A percentile compares a stretch with the other conserved stretches of the same genome.
Evolutionary conservation across 2,797 vertebrate species (phyloP).

Genomic region (Echeneis naucrates): DNA sequence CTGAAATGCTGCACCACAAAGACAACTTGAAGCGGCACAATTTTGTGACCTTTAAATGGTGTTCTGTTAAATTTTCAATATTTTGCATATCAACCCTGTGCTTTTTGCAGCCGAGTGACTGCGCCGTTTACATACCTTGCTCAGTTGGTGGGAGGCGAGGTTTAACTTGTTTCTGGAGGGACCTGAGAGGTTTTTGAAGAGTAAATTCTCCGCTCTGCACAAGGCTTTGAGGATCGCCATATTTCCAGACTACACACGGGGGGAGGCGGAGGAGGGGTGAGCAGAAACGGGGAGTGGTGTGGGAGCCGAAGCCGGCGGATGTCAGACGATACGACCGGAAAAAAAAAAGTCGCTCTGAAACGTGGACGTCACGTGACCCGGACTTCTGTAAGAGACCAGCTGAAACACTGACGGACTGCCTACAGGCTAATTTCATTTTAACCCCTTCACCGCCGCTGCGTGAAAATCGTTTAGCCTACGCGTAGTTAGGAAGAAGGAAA

Average conservation of each 20-base stretch:
- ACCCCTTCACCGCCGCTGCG: conserved; percentile 49
- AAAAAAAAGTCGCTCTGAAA: background rate
- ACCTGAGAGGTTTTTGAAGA: conserved; percentile 68
- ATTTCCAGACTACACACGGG: conserved; percentile 48
- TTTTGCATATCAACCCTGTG: background rate
- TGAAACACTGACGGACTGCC: conserved; percentile 43
- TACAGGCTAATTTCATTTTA: conserved; percentile 69
- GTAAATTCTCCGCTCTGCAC: conserved; percentile 73
- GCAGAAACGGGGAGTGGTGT: conserved; percentile 28
- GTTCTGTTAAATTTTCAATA: too few relatives aligned
- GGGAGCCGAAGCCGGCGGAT: background rate
- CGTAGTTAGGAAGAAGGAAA: too few relatives aligned
- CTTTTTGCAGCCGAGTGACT: background rate
- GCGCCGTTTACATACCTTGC: conserved; percentile 73
- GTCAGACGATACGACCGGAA: conserved; percentile 6
- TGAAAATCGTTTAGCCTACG: accelerated
- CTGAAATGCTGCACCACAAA: background rate
- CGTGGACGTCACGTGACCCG: conserved; percentile 25
- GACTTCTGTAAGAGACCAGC: background rate
- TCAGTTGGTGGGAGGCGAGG: conserved; percentile 49
- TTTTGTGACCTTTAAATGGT: conserved; percentile 9
- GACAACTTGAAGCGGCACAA: background rate
- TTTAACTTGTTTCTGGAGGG: conserved; percentile 61
- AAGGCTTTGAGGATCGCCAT: conserved; percentile 83
- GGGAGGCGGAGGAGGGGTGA: conserved; percentile 12